A percentile compares a stretch with the other conserved stretches of the same genome.
Conservation (phyloP, 2,888 invertebrate species). For the Erebia epiphron region DNA sequence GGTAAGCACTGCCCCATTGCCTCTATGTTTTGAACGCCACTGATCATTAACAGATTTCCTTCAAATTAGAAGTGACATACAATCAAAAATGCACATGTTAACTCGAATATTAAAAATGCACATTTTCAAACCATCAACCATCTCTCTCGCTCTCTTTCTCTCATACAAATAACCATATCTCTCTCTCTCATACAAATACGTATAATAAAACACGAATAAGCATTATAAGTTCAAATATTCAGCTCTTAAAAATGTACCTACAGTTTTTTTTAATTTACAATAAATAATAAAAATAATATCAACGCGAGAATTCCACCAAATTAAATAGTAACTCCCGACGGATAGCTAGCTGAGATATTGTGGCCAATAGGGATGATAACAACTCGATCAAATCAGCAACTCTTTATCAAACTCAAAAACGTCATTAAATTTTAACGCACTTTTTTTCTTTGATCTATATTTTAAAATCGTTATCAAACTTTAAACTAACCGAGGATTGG, state of each 20-base stretch:
- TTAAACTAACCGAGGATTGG: too few species aligned
- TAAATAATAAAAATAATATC: constrained; percentile 28
- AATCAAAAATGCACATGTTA: too few species aligned
- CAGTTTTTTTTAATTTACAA: constrained; percentile 11
- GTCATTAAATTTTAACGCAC: too few species aligned
- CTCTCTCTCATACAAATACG: constrained; percentile 18
- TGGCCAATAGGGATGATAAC: too few species aligned
- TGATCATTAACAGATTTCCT: not conserved
- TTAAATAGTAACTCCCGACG: constrained; percentile 7
- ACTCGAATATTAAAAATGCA: constrained; percentile 5
- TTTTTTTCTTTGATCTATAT: too few species aligned
- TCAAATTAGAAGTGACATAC: constrained; percentile 19
- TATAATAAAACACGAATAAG: constrained; percentile 26
- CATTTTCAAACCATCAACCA: not conserved
- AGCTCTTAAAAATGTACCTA: constrained; percentile 22
- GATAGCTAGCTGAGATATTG: not conserved
- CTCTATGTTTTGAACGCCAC: constrained; percentile 1
- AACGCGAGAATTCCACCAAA: not conserved
- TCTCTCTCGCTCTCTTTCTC: not conserved
- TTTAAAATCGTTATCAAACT: too few species aligned
- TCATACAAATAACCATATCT: constrained; percentile 3
- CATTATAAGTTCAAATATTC: constrained; percentile 24
- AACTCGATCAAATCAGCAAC: too few species aligned
- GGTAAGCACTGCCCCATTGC: too few species aligned
- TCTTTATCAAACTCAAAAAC: too few species aligned